Evolutionary conservation across 2,797 vertebrate genomes (phyloP).

Genomic region (Chiloscyllium punctatum): DNA sequence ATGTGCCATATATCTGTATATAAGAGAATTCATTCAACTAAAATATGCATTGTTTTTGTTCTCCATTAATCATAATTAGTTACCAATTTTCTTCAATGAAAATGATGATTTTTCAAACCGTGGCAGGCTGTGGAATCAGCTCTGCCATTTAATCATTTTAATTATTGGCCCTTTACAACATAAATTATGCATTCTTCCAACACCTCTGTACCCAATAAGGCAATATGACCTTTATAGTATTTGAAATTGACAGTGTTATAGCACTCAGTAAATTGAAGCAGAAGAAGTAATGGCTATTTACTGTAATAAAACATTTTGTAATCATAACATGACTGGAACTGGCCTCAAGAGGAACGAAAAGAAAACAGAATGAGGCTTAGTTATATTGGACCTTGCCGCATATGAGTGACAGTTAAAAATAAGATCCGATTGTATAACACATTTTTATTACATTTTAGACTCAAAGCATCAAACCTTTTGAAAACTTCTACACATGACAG

Average conservation of each 20-base stretch:
- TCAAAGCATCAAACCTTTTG: background rate
- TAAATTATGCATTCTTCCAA: background rate
- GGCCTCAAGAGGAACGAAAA: background rate
- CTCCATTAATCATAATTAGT: background rate
- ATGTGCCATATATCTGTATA: background rate
- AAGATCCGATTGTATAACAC: background rate
- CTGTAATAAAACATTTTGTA: slow-evolving; percentile 3
- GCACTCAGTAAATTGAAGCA: background rate
- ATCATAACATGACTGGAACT: background rate
- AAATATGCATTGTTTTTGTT: background rate
- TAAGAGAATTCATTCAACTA: background rate
- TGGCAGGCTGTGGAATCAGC: background rate
- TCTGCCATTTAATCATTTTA: background rate
- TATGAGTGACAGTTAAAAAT: background rate
- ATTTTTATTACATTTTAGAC: background rate
- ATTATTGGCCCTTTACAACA: background rate
- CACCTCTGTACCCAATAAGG: background rate
- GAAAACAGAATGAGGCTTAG: background rate
- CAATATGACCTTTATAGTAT: slow-evolving; percentile 11
- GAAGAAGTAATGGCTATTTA: background rate
- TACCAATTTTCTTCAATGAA: background rate
- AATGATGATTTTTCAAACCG: background rate
- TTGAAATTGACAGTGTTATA: slow-evolving; percentile 2
- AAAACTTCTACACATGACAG: background rate
- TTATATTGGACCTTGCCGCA: background rate